Evolutionary conservation across 2,797 vertebrate species (phyloP).

Genomic region (Cottoperca gobio): DNA sequence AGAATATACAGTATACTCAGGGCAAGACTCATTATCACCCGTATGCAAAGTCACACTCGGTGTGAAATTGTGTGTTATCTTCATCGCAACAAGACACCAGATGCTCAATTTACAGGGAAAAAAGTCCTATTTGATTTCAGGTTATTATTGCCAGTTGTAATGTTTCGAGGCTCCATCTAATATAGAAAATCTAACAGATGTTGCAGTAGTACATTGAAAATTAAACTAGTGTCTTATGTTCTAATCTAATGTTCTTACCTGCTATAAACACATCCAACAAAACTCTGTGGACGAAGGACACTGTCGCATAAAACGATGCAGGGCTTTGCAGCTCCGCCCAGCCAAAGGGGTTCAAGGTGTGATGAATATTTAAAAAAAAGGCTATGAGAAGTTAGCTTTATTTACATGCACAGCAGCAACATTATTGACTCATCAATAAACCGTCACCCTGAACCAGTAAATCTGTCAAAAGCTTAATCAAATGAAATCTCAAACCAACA

Average conservation of each 20-base stretch:
- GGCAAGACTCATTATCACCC: not conserved
- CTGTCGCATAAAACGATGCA: not conserved
- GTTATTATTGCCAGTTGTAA: conserved; percentile 3
- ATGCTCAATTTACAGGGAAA: not conserved
- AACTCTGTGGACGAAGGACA: not conserved
- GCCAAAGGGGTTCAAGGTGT: conserved; percentile 23
- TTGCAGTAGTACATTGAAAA: conserved; percentile 14
- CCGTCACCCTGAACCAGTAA: conserved; percentile 73
- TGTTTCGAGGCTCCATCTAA: not conserved
- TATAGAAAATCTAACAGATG: conserved; percentile 1
- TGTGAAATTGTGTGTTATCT: not conserved
- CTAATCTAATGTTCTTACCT: not conserved
- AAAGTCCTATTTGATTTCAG: conserved; percentile 2
- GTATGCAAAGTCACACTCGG: not conserved
- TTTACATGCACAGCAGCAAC: conserved; percentile 66
- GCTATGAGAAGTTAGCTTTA: conserved; percentile 68
- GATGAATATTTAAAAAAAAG: conserved; percentile 43
- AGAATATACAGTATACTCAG: not conserved
- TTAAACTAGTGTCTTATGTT: conserved; percentile 1
- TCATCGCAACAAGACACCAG: conserved; percentile 14
- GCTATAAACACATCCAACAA: not conserved
- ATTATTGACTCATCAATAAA: conserved; percentile 71
- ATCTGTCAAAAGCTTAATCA: conserved; percentile 79
- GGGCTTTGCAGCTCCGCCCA: not conserved
- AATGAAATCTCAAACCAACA: conserved; percentile 74